phyloP scores from a whole-genome alignment of 2,113 vertebrate species.

The Gadus chalcogrammus region DNA sequence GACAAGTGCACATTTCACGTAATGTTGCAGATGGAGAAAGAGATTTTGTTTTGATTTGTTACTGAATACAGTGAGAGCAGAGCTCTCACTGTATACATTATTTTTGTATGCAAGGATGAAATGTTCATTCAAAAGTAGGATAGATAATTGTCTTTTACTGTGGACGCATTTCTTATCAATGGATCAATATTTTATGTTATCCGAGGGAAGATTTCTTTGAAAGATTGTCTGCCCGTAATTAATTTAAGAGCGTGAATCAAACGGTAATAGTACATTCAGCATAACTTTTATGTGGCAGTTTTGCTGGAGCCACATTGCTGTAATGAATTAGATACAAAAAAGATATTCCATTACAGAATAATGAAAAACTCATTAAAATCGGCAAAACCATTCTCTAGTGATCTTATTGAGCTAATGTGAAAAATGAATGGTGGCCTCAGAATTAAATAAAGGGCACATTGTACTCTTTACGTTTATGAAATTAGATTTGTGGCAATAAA shows the following conservation, averaged over 20 bases:
- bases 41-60: too few relatives aligned
- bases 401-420: slow-evolving; percentile 28
- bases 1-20: too few relatives aligned
- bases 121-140: too few relatives aligned
- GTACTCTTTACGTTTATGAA: neutral
- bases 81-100: too few relatives aligned
- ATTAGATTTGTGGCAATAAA: too few relatives aligned
- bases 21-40: too few relatives aligned
- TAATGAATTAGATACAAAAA: slow-evolving; percentile 38
- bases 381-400: slow-evolving; percentile 30
- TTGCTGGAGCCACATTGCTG: slow-evolving; percentile 15
- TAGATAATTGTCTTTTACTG: too few relatives aligned
- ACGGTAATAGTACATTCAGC: slow-evolving; percentile 17
- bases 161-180: too few relatives aligned
- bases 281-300: slow-evolving; percentile 25
- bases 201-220: too few relatives aligned
- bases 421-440: slow-evolving; percentile 14
- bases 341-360: slow-evolving; percentile 36
- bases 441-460: neutral
- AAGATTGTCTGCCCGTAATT: slow-evolving; percentile 10
- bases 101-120: too few relatives aligned
- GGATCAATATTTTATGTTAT: too few relatives aligned
- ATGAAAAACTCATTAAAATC: slow-evolving; percentile 45
- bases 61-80: too few relatives aligned
- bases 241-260: slow-evolving; percentile 14